These are phyloP conservation scores for Aspidapion aeneum DNA, from an alignment of 2,888 invertebrate species.

Conservation along the genomic window DNA sequence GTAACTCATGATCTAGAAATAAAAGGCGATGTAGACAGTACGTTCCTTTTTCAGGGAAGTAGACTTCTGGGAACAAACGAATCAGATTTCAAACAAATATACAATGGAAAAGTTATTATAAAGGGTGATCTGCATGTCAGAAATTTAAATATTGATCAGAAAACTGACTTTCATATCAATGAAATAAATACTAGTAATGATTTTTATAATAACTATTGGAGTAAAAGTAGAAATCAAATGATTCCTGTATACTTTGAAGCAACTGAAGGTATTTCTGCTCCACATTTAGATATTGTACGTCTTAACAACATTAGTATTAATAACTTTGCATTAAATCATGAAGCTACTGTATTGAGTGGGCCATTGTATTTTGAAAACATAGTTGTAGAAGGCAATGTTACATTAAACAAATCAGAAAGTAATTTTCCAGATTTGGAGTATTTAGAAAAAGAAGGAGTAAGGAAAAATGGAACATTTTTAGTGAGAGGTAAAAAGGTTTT, in stretches of 20 bases:
- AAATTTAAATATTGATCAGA: slow-evolving; percentile 31
- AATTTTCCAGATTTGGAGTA: slow-evolving; percentile 38
- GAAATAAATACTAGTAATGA: slow-evolving; percentile 32
- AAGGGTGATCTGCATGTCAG: slow-evolving; percentile 38
- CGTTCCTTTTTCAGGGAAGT: slow-evolving; percentile 27
- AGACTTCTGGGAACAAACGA: slow-evolving; percentile 36
- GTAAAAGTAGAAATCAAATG: slow-evolving; percentile 41
- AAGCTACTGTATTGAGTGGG: slow-evolving; percentile 28
- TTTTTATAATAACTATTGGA: slow-evolving; percentile 38
- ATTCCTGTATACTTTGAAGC: slow-evolving; percentile 38
- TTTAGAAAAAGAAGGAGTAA: slow-evolving; percentile 36
- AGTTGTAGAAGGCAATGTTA: slow-evolving; percentile 37
- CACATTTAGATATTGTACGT: slow-evolving; percentile 35
- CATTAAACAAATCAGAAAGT: slow-evolving; percentile 28
- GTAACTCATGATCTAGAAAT: slow-evolving; percentile 34
- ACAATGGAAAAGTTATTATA: slow-evolving; percentile 40
- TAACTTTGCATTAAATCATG: slow-evolving; percentile 38
- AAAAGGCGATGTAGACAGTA: slow-evolving; percentile 27
- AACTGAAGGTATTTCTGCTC: slow-evolving; percentile 34
- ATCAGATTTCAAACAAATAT: slow-evolving; percentile 41
- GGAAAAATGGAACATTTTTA: slow-evolving; percentile 37
- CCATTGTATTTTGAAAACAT: slow-evolving; percentile 40
- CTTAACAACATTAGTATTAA: slow-evolving; percentile 37
- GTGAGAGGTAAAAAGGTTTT: slow-evolving; percentile 37
- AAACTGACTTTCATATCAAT: slow-evolving; percentile 31